Percentiles rank a stretch among this genome's conserved stretches.
These are phyloP conservation scores for Gopherus evgoodei DNA, from an alignment of 2,113 vertebrate genomes.

Conservation along the genomic window DNA sequence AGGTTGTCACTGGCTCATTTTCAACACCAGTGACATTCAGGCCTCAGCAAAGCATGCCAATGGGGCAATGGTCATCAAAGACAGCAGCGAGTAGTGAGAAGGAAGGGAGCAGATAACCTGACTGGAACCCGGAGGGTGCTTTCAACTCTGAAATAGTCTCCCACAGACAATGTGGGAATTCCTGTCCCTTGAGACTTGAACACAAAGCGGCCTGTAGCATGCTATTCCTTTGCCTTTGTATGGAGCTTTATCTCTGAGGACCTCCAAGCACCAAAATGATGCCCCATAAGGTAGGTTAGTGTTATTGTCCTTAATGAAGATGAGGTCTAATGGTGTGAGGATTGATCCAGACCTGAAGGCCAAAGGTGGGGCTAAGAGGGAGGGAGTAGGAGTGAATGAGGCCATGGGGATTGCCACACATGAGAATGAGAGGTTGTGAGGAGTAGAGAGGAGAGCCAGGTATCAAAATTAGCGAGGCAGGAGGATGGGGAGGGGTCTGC, in stretches of 20 bases:
- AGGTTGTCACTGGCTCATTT: background rate
- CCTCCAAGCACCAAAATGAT: background rate
- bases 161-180: background rate
- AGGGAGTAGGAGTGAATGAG: background rate
- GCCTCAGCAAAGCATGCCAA: background rate
- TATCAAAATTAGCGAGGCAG: accelerated
- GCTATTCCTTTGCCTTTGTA: background rate
- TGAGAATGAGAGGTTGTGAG: background rate
- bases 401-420: background rate
- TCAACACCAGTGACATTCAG: background rate
- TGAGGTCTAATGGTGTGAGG: background rate
- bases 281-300: background rate
- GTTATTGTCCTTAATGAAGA: background rate
- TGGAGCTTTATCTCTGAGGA: background rate
- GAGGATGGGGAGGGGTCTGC: background rate
- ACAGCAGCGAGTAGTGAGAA: background rate
- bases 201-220: background rate
- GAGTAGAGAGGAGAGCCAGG: background rate
- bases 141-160: background rate
- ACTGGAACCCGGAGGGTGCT: background rate
- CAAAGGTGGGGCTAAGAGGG: background rate
- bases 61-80: background rate
- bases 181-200: background rate
- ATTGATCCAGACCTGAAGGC: background rate
- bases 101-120: background rate